Evolutionary conservation across 2,888 invertebrate species (phyloP).

Genomic region (Idaea biselata): DNA sequence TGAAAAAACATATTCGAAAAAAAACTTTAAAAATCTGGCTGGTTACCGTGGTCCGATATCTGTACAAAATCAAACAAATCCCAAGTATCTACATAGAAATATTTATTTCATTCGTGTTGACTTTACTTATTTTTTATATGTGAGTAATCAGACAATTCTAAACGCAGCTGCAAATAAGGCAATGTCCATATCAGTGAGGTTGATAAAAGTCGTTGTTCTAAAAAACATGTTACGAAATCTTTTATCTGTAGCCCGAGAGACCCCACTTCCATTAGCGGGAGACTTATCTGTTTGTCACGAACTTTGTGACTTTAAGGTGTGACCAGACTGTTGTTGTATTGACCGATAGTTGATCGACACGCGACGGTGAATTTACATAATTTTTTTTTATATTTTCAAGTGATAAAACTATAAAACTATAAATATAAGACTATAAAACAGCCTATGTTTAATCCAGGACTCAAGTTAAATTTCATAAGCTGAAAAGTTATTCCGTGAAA

Average conservation of each 20-base stretch:
- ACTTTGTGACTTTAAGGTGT: slow-evolving; percentile 39
- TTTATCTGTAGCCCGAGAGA: slow-evolving; percentile 37
- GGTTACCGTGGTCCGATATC: too few relatives aligned
- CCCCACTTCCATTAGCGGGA: slow-evolving; percentile 54
- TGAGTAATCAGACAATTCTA: background rate
- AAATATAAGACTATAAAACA: slow-evolving; percentile 15
- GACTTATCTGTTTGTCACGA: slow-evolving; percentile 63
- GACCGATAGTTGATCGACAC: slow-evolving; percentile 47
- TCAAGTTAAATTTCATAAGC: too few relatives aligned
- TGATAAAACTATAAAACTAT: too few relatives aligned
- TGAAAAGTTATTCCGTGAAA: too few relatives aligned
- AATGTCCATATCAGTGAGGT: slow-evolving; percentile 45
- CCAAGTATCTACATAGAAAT: too few relatives aligned
- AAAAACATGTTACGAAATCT: slow-evolving; percentile 49
- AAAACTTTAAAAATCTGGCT: too few relatives aligned
- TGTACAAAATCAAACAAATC: too few relatives aligned
- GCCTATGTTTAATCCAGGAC: background rate
- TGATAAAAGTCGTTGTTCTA: slow-evolving; percentile 44
- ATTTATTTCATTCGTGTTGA: background rate
- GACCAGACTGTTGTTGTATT: slow-evolving; percentile 28
- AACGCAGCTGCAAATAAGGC: slow-evolving; percentile 3
- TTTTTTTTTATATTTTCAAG: slow-evolving; percentile 15
- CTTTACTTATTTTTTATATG: background rate
- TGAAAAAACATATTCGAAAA: too few relatives aligned
- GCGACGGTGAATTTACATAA: background rate